Evolutionary conservation across 1,140 invertebrate species (phyloP).

Genomic region (Micrasema minimum): DNA sequence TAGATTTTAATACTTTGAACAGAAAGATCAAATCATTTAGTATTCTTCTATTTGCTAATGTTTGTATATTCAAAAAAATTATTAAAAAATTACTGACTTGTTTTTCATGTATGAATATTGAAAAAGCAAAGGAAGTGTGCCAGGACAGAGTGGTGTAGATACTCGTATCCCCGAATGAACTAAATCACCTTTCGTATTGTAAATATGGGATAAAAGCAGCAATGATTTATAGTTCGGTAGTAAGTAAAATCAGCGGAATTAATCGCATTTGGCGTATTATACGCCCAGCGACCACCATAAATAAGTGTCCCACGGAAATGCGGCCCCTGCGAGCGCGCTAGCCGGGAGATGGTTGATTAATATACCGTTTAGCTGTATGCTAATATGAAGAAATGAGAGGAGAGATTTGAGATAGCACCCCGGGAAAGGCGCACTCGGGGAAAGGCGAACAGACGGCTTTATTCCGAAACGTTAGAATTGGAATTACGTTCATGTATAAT

Average conservation of each 20-base stretch:
- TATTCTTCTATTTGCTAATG: too few species aligned
- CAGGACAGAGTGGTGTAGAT: too few species aligned
- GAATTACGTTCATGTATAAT: neutral
- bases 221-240: slow-evolving; percentile 9
- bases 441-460: slow-evolving; percentile 15
- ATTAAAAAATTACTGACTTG: too few species aligned
- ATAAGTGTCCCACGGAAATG: slow-evolving; percentile 25
- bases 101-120: too few species aligned
- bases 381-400: slow-evolving; percentile 37
- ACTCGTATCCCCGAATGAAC: too few species aligned
- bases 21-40: too few species aligned
- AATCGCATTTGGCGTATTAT: slow-evolving; percentile 19
- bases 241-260: slow-evolving; percentile 16
- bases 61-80: too few species aligned
- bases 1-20: too few species aligned
- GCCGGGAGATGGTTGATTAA: slow-evolving; percentile 31
- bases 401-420: slow-evolving; percentile 7
- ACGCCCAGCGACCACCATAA: slow-evolving; percentile 5
- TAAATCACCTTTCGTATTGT: too few species aligned
- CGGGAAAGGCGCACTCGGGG: neutral
- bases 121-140: too few species aligned
- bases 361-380: slow-evolving; percentile 38
- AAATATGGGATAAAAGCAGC: slow-evolving; percentile 1
- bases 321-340: neutral
- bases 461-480: slow-evolving; percentile 17